Percentiles rank a stretch among this genome's conserved stretches.
phyloP scores from a whole-genome alignment of 2,888 invertebrate species.

The Thysanoteuthis rhombus region DNA sequence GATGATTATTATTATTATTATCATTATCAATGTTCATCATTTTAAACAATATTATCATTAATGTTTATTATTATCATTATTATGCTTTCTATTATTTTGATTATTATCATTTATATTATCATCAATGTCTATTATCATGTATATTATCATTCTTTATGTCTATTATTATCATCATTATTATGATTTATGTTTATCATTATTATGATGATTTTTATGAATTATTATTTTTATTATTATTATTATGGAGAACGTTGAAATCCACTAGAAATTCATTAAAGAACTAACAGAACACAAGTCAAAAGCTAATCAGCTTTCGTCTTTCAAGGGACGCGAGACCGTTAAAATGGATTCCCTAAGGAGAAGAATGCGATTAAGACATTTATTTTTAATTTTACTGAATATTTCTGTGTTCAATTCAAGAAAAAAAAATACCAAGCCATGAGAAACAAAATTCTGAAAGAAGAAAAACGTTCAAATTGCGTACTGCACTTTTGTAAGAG shows the following conservation, averaged over 20 bases:
- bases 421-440: neutral
- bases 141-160: no score
- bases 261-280: neutral
- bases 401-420: neutral
- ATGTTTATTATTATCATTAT: no score
- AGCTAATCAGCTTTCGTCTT: slow-evolving; percentile 12
- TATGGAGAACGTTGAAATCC: neutral
- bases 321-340: neutral
- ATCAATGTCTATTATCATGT: no score
- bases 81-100: no score
- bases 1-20: no score
- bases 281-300: neutral
- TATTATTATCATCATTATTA: no score
- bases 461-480: neutral
- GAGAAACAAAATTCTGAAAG: neutral
- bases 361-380: neutral
- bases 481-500: neutral
- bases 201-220: no score
- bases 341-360: neutral
- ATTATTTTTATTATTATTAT: neutral
- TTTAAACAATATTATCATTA: no score
- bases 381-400: neutral
- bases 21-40: no score
- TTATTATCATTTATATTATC: no score
- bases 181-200: no score